Percentiles rank a stretch among this genome's conserved stretches.
Evolutionary conservation across 2,888 invertebrate genomes (phyloP).

Genomic region (Caenorhabditis afra): DNA sequence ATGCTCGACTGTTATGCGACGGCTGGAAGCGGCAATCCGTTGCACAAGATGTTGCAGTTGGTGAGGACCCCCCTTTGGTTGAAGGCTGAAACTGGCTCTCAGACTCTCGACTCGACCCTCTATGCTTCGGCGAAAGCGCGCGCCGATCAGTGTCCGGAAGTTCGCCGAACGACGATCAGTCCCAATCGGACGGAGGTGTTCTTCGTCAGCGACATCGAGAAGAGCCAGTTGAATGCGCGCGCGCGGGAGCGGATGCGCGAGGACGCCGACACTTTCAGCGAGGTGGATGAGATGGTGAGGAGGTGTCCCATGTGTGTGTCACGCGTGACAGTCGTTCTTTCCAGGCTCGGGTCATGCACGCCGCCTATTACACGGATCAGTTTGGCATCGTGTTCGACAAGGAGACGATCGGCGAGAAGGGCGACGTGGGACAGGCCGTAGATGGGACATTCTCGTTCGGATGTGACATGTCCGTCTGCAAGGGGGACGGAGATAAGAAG

Average conservation of each 20-base stretch:
- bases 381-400: constrained; percentile 25
- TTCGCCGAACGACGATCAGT: neutral
- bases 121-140: constrained; percentile 1
- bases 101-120: constrained; percentile 20
- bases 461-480: constrained; percentile 30
- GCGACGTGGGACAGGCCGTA: constrained; percentile 9
- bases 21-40: constrained; percentile 4
- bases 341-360: constrained; percentile 22
- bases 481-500: constrained; percentile 7
- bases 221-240: constrained; percentile 8
- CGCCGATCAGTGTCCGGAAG: constrained; percentile 3
- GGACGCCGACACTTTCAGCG: neutral
- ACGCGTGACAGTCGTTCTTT: neutral
- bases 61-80: neutral
- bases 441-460: constrained; percentile 22
- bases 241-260: constrained; percentile 8
- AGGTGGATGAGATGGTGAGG: constrained; percentile 16
- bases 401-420: constrained; percentile 19
- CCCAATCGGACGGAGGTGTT: constrained; percentile 20
- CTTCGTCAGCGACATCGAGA: constrained; percentile 19
- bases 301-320: too few relatives aligned
- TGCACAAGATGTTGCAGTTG: constrained; percentile 25
- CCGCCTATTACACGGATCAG: constrained; percentile 25
- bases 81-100: neutral
- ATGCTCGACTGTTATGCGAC: constrained; percentile 29